Evolutionary conservation across 2,888 invertebrate genomes (phyloP).

Genomic region (Macaria liturata): DNA sequence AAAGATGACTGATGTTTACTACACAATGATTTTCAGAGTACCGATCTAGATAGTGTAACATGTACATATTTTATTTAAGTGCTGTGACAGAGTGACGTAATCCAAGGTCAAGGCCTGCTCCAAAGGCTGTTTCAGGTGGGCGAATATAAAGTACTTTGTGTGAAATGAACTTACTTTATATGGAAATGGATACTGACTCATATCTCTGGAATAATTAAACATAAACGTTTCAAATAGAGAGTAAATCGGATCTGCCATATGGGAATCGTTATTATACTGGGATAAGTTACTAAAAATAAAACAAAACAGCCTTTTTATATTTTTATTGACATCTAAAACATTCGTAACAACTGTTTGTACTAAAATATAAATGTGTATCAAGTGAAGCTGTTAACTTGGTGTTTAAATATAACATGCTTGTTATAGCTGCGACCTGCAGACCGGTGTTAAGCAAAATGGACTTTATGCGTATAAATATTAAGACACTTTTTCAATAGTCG

Average conservation of each 20-base stretch:
- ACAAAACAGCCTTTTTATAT: slow-evolving; percentile 53
- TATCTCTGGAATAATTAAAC: too few species aligned
- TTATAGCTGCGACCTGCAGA: slow-evolving; percentile 62
- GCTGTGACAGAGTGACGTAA: too few species aligned
- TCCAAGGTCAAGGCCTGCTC: too few species aligned
- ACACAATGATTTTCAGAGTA: too few species aligned
- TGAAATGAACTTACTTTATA: too few species aligned
- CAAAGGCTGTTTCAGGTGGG: too few species aligned
- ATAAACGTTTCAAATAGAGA: too few species aligned
- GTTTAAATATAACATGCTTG: slow-evolving; percentile 63
- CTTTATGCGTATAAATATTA: slow-evolving; percentile 51
- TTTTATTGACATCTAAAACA: slow-evolving; percentile 82
- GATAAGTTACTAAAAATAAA: slow-evolving; percentile 33
- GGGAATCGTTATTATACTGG: neutral
- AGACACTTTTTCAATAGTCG: slow-evolving; percentile 58
- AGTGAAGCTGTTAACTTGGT: slow-evolving; percentile 75
- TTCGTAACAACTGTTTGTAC: slow-evolving; percentile 81
- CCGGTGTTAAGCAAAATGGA: slow-evolving; percentile 70
- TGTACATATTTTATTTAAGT: too few species aligned
- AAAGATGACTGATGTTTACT: too few species aligned
- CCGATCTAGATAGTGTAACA: too few species aligned
- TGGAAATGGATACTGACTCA: too few species aligned
- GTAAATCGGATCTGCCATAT: neutral
- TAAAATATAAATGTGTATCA: slow-evolving; percentile 81
- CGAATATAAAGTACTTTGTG: too few species aligned